Evolutionary conservation across 2,113 vertebrate species (phyloP).

Genomic region (Irena cyanogastra): DNA sequence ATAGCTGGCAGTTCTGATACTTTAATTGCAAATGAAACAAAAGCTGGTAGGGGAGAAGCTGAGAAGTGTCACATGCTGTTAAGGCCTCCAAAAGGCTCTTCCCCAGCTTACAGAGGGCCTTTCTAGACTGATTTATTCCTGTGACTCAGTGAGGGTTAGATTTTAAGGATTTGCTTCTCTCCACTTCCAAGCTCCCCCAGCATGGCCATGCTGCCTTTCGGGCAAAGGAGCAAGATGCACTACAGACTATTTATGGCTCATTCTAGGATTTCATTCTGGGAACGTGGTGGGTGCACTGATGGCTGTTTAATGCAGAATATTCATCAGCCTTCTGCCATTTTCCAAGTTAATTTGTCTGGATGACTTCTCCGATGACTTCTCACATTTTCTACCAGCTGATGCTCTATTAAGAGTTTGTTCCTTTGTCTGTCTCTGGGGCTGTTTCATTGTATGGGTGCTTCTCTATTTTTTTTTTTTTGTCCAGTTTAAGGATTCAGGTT

Average conservation of each 20-base stretch:
- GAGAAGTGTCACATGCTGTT: neutral
- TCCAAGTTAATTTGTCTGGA: slow-evolving; percentile 13
- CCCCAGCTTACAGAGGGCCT: neutral
- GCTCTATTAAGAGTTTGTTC: neutral
- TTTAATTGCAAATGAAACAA: slow-evolving; percentile 18
- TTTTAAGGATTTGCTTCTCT: neutral
- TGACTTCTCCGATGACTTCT: neutral
- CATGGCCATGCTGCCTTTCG: neutral
- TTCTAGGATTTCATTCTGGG: slow-evolving; percentile 19
- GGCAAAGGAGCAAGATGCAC: neutral
- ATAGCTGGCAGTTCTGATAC: neutral
- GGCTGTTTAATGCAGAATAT: neutral
- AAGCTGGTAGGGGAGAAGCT: neutral
- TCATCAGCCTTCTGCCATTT: slow-evolving; percentile 41
- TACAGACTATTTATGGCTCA: neutral
- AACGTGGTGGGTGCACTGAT: neutral
- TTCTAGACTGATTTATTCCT: neutral
- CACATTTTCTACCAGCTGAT: slow-evolving; percentile 4
- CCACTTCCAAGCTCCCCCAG: neutral
- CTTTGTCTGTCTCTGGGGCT: neutral
- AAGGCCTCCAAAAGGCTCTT: neutral
- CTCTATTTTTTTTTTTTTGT: neutral
- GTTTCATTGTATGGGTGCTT: neutral
- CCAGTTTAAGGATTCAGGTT: neutral
- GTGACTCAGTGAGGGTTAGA: neutral